Evolutionary conservation across 2,888 invertebrate species (phyloP).

Genomic region (Zootermopsis nevadensis): DNA sequence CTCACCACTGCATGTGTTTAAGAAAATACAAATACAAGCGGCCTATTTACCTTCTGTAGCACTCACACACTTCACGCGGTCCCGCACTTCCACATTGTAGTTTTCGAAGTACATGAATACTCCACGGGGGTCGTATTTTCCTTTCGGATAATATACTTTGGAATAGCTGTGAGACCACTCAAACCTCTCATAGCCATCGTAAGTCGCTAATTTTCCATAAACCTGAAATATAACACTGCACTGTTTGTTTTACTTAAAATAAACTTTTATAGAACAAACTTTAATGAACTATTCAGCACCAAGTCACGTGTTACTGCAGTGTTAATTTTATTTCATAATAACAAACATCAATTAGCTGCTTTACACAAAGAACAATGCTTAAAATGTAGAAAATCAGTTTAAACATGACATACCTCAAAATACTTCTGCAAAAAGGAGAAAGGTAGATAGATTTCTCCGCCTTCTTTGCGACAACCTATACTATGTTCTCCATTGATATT

Average conservation of each 20-base stretch:
- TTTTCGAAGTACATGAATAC: constrained; percentile 97
- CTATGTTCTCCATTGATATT: constrained; percentile 89
- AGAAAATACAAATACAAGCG: constrained; percentile 27
- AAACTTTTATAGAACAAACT: no score
- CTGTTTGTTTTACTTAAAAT: no score
- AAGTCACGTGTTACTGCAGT: no score
- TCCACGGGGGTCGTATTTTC: constrained; percentile 88
- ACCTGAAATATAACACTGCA: constrained; percentile 67
- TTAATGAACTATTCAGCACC: no score
- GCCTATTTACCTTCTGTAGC: constrained; percentile 82
- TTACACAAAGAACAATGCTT: no score
- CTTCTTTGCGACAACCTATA: constrained; percentile 81
- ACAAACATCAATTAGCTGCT: no score
- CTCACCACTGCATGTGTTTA: no score
- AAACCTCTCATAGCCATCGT: constrained; percentile 82
- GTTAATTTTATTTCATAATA: no score
- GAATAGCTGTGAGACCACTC: constrained; percentile 97
- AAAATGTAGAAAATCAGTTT: no score
- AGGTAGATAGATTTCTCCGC: constrained; percentile 90
- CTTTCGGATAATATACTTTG: constrained; percentile 88
- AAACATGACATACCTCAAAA: constrained; percentile 78
- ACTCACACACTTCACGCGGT: constrained; percentile 95
- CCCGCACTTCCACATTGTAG: constrained; percentile 96
- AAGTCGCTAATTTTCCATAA: constrained; percentile 83
- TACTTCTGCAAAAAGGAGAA: constrained; percentile 93